Evolutionary conservation across 2,888 invertebrate genomes (phyloP).

Genomic region (Notodonta ziczac): DNA sequence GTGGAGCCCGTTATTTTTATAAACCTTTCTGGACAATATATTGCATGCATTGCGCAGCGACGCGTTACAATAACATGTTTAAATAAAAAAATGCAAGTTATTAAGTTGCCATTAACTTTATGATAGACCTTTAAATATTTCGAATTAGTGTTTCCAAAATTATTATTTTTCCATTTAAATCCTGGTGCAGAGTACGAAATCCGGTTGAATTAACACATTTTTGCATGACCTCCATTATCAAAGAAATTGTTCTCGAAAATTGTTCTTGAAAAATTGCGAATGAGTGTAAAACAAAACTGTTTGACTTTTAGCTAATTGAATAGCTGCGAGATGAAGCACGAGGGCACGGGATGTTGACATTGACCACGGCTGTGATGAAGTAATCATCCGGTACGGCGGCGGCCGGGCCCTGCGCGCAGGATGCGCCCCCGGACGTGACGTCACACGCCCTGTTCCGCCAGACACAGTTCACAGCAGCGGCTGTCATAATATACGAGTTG

Average conservation of each 20-base stretch:
- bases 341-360: constrained; percentile 2
- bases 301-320: not conserved
- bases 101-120: too few relatives aligned
- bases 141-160: not conserved
- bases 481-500: too few relatives aligned
- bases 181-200: not conserved
- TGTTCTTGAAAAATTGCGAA: too few relatives aligned
- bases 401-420: not conserved
- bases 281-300: not conserved
- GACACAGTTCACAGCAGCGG: not conserved
- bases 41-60: not conserved
- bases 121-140: too few relatives aligned
- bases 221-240: not conserved
- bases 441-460: not conserved
- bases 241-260: not conserved
- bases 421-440: not conserved
- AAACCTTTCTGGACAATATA: not conserved
- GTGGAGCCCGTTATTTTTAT: not conserved
- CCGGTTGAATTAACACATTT: not conserved
- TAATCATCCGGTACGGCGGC: not conserved
- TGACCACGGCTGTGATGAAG: not conserved
- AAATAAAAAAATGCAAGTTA: not conserved
- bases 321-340: not conserved
- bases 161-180: not conserved
- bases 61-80: not conserved